A percentile compares a stretch with the other conserved stretches of the same genome.
Conservation (phyloP, 1,140 invertebrate genomes). For the Lepidurus apus region DNA sequence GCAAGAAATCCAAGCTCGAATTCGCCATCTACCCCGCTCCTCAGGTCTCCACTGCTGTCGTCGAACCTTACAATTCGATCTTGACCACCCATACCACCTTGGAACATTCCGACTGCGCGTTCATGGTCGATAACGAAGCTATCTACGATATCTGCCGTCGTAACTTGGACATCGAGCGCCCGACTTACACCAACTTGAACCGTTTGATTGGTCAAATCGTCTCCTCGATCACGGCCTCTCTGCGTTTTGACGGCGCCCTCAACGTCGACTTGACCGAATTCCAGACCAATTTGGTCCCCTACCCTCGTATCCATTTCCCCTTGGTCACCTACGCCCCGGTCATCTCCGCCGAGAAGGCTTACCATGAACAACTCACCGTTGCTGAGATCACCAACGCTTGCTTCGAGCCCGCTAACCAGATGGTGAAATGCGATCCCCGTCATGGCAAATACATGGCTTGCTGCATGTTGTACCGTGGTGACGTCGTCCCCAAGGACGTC, state of each 20-base stretch:
- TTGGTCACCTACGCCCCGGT: conserved; percentile 79
- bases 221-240: conserved; percentile 79
- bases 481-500: conserved; percentile 71
- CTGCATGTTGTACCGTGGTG: conserved; percentile 68
- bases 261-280: conserved; percentile 87
- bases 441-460: conserved; percentile 88
- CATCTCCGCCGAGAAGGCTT: conserved; percentile 79
- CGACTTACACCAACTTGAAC: conserved; percentile 73
- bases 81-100: conserved; percentile 74
- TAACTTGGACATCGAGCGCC: conserved; percentile 79
- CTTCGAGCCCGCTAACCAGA: conserved; percentile 83
- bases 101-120: conserved; percentile 74
- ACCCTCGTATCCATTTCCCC: conserved; percentile 76
- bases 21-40: conserved; percentile 86
- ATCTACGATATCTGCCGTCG: conserved; percentile 87
- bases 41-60: conserved; percentile 71
- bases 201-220: conserved; percentile 78
- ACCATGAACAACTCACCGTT: conserved; percentile 74
- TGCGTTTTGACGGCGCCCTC: conserved; percentile 80
- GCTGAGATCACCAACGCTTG: conserved; percentile 83
- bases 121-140: conserved; percentile 70
- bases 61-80: conserved; percentile 84
- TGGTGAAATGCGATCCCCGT: conserved; percentile 87
- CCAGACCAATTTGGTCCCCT: conserved; percentile 76
- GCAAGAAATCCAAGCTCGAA: conserved; percentile 82